A percentile compares a stretch with the other conserved stretches of the same genome.
phyloP scores from a whole-genome alignment of 1,140 invertebrate species.

The Drosophila parabipectinata region DNA sequence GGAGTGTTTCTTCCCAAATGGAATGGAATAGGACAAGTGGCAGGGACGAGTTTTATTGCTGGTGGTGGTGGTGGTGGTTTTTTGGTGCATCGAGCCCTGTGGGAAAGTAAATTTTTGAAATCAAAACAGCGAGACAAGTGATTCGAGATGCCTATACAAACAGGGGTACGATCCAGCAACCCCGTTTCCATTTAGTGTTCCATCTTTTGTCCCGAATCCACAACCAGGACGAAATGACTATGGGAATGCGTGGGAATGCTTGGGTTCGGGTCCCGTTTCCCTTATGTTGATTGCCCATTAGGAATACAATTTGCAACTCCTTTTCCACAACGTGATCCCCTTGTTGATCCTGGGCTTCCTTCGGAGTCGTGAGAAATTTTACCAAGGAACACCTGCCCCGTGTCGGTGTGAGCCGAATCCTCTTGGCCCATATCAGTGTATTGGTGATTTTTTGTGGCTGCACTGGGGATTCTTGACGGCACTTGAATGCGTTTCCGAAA shows the following conservation, averaged over 20 bases:
- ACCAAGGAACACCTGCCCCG: slow-evolving; percentile 79
- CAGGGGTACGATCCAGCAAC: slow-evolving; percentile 32
- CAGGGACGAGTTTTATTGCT: slow-evolving; percentile 56
- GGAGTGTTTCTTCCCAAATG: slow-evolving; percentile 46
- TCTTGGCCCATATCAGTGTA: neutral
- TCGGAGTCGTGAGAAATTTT: slow-evolving; percentile 82
- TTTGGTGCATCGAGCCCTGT: slow-evolving; percentile 48
- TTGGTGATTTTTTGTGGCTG: slow-evolving; percentile 30
- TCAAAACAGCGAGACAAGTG: slow-evolving; percentile 74
- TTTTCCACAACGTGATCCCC: slow-evolving; percentile 55
- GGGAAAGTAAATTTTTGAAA: slow-evolving; percentile 71
- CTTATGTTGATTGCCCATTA: slow-evolving; percentile 80
- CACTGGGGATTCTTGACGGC: slow-evolving; percentile 43
- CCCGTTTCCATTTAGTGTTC: neutral
- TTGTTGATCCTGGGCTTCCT: slow-evolving; percentile 63
- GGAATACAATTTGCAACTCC: slow-evolving; percentile 81
- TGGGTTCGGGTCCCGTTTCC: slow-evolving; percentile 9
- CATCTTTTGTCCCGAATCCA: slow-evolving; percentile 30
- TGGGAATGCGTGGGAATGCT: slow-evolving; percentile 71
- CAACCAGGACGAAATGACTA: slow-evolving; percentile 64
- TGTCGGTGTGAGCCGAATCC: slow-evolving; percentile 47
- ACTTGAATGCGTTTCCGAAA: slow-evolving; percentile 81
- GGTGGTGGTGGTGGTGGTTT: slow-evolving; percentile 19
- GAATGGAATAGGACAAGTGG: slow-evolving; percentile 65
- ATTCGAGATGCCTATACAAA: slow-evolving; percentile 70